Evolutionary conservation across 2,888 invertebrate genomes (phyloP).

Genomic region (Idaea straminata): DNA sequence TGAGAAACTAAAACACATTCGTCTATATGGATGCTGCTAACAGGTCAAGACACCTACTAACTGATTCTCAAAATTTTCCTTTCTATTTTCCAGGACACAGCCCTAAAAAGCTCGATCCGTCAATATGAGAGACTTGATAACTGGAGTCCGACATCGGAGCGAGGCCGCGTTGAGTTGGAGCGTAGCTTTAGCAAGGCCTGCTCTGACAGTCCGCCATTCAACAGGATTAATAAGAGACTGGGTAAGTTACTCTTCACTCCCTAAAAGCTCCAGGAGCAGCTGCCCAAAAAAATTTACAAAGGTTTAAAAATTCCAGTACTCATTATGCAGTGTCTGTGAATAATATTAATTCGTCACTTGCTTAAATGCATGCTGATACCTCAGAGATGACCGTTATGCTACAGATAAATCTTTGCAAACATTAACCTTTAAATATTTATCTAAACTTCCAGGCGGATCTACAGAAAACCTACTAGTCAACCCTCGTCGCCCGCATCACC

Average conservation of each 20-base stretch:
- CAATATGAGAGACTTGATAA: constrained; percentile 64
- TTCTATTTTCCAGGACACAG: constrained; percentile 50
- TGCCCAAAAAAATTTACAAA: background rate
- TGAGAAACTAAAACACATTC: too few relatives aligned
- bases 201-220: constrained; percentile 60
- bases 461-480: constrained; percentile 61
- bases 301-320: background rate
- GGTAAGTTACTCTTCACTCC: constrained; percentile 40
- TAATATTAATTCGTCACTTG: too few relatives aligned
- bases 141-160: constrained; percentile 64
- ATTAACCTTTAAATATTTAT: background rate
- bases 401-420: background rate
- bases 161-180: constrained; percentile 56
- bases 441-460: constrained; percentile 61
- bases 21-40: too few relatives aligned
- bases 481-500: constrained; percentile 53
- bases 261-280: background rate
- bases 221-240: constrained; percentile 56
- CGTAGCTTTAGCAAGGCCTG: constrained; percentile 58
- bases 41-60: background rate
- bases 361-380: too few relatives aligned
- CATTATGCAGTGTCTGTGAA: too few relatives aligned
- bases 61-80: background rate
- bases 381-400: too few relatives aligned
- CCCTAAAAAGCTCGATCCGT: constrained; percentile 60